Evolutionary conservation across 1,140 invertebrate species (phyloP).

Genomic region (Cydia strobilella): DNA sequence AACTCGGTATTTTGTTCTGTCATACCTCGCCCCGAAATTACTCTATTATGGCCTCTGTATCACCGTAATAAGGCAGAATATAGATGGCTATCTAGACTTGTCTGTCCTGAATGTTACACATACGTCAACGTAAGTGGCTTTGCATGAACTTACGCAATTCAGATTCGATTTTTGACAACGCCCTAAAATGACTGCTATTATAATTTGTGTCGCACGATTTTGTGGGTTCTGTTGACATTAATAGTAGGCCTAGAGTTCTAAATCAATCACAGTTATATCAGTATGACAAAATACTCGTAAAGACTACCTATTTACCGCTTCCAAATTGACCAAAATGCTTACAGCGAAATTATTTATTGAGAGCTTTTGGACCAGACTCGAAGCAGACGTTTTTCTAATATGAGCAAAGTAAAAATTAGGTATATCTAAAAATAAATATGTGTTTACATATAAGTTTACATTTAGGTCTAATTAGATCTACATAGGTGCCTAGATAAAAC

Average conservation of each 20-base stretch:
- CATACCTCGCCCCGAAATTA: neutral
- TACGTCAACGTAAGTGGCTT: constrained; percentile 14
- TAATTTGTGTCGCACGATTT: neutral
- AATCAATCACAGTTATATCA: no score
- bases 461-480: no score
- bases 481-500: no score
- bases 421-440: no score
- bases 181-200: neutral
- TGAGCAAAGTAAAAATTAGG: no score
- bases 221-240: neutral
- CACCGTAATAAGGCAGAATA: neutral
- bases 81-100: neutral
- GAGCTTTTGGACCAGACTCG: no score
- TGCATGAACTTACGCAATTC: neutral
- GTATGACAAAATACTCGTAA: no score
- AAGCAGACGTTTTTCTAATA: no score
- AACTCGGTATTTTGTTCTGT: neutral
- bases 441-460: no score
- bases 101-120: neutral
- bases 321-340: no score
- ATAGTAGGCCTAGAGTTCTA: neutral
- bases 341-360: no score
- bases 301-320: no score
- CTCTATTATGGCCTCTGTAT: neutral
- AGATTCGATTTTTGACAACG: constrained; percentile 7